Evolutionary conservation across 2,797 vertebrate species (phyloP).

Genomic region (Anabas testudineus): DNA sequence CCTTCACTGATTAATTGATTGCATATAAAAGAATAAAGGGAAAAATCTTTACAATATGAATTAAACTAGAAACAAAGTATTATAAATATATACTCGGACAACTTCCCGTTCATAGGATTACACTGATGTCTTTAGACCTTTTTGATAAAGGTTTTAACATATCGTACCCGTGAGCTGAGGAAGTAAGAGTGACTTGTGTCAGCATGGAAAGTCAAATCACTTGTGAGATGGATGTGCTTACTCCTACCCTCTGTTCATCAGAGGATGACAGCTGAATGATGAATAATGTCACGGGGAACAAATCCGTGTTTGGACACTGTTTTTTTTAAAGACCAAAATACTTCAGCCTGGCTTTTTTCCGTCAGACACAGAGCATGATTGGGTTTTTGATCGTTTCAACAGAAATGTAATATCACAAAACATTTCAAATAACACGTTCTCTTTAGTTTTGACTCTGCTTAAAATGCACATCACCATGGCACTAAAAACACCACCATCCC

Average conservation of each 20-base stretch:
- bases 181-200: slow-evolving; percentile 69
- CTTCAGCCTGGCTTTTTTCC: no score
- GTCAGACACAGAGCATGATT: not conserved
- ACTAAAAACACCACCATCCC: slow-evolving; percentile 27
- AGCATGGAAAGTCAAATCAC: slow-evolving; percentile 66
- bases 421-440: slow-evolving; percentile 25
- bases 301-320: slow-evolving; percentile 44
- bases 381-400: slow-evolving; percentile 10
- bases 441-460: slow-evolving; percentile 40
- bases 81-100: slow-evolving; percentile 7
- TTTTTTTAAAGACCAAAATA: slow-evolving; percentile 14
- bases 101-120: slow-evolving; percentile 19
- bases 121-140: slow-evolving; percentile 43
- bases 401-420: not conserved
- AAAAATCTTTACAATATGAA: not conserved
- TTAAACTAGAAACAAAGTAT: slow-evolving; percentile 18
- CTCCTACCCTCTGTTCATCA: slow-evolving; percentile 56
- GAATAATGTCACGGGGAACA: slow-evolving; percentile 50
- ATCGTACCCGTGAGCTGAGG: slow-evolving; percentile 35
- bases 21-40: not conserved
- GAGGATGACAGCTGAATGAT: slow-evolving; percentile 56
- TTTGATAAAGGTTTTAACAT: slow-evolving; percentile 39
- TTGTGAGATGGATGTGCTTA: slow-evolving; percentile 69
- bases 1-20: slow-evolving; percentile 22
- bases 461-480: slow-evolving; percentile 42